These are phyloP conservation scores for Gila orcuttii DNA, from an alignment of 2,113 vertebrate genomes.

Conservation along the genomic window DNA sequence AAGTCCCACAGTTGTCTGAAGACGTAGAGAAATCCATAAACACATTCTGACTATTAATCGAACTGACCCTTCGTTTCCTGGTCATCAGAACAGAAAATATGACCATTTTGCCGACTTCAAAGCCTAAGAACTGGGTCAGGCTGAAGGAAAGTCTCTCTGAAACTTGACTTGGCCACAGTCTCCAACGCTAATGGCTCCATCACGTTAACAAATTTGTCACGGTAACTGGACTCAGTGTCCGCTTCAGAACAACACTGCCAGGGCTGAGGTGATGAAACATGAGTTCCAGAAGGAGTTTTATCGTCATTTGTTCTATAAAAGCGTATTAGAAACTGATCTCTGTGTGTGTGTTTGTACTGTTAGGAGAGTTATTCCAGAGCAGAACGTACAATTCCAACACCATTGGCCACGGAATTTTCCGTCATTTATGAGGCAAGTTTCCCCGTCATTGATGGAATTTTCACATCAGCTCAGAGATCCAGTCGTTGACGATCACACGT, in stretches of 20 bases:
- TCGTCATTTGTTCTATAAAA: neutral
- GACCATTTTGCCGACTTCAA: neutral
- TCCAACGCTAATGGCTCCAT: conserved; percentile 48
- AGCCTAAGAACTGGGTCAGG: neutral
- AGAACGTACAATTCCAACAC: neutral
- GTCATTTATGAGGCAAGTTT: no score
- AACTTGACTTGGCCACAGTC: conserved; percentile 19
- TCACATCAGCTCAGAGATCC: no score
- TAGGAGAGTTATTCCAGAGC: neutral
- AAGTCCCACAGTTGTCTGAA: neutral
- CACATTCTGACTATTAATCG: conserved; percentile 4
- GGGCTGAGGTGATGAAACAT: conserved; percentile 22
- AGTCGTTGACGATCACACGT: no score
- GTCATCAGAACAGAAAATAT: conserved; percentile 3
- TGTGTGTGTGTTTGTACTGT: conserved; percentile 18
- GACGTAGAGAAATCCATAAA: conserved; percentile 2
- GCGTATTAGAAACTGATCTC: conserved; percentile 23
- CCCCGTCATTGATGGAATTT: no score
- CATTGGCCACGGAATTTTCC: no score
- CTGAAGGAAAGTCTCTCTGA: conserved; percentile 1
- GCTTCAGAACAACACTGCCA: conserved; percentile 14
- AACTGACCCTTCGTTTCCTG: neutral
- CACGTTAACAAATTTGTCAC: conserved; percentile 55
- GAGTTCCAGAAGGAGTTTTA: conserved; percentile 25
- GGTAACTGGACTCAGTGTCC: conserved; percentile 44